Evolutionary conservation across 2,888 invertebrate genomes (phyloP).

Genomic region (Choristoneura rosaceana): DNA sequence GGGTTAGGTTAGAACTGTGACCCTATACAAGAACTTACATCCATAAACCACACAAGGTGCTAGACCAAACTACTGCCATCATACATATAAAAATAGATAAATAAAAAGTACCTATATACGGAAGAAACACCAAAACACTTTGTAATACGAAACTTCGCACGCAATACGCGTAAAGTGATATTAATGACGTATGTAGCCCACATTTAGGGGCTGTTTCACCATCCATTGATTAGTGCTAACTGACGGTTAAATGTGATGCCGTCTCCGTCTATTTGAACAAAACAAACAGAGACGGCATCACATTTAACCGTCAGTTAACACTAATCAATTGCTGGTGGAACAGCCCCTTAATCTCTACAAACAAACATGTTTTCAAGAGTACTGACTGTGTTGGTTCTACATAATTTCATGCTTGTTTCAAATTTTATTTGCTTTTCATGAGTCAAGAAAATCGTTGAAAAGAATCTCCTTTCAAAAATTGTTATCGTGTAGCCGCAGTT

Average conservation of each 20-base stretch:
- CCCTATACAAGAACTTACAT: no score
- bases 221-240: no score
- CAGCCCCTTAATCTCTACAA: neutral
- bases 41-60: no score
- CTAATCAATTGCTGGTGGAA: no score
- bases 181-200: neutral
- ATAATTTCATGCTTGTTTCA: neutral
- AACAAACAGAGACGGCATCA: no score
- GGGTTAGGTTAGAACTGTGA: no score
- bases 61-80: no score
- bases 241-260: no score
- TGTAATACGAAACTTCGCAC: neutral
- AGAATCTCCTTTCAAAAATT: neutral
- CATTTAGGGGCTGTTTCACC: neutral
- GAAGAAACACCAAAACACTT: neutral
- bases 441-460: neutral
- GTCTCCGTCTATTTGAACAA: no score
- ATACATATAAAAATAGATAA: no score
- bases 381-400: neutral
- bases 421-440: neutral
- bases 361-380: conserved; percentile 4
- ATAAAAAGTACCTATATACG: no score
- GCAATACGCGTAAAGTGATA: neutral
- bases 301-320: no score
- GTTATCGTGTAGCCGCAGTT: neutral